These are phyloP conservation scores for Ctenochaetus hawaiiensis DNA, from an alignment of 2,797 vertebrate genomes.

Conservation along the genomic window DNA sequence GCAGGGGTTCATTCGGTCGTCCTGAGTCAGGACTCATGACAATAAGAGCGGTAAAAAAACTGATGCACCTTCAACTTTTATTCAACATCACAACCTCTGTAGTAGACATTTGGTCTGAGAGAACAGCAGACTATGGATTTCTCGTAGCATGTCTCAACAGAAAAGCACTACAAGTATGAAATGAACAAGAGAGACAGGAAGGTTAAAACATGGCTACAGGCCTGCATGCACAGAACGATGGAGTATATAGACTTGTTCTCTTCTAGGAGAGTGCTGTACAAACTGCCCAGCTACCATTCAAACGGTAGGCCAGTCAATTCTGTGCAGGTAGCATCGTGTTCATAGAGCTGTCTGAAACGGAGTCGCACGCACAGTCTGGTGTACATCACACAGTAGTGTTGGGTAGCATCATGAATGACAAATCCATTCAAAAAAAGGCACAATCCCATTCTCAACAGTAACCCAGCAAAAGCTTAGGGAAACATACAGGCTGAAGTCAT, in stretches of 20 bases:
- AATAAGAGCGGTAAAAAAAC: constrained; percentile 70
- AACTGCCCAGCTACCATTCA: constrained; percentile 68
- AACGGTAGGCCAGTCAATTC: constrained; percentile 63
- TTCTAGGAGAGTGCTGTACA: constrained; percentile 75
- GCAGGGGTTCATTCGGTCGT: constrained; percentile 37
- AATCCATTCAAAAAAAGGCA: constrained; percentile 82
- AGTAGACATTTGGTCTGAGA: constrained; percentile 81
- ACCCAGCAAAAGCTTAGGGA: constrained; percentile 72
- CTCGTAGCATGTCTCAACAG: constrained; percentile 76
- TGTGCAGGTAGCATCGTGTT: constrained; percentile 60
- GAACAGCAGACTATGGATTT: constrained; percentile 80
- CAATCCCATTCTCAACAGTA: constrained; percentile 81
- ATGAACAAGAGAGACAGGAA: constrained; percentile 77
- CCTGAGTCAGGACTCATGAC: constrained; percentile 68
- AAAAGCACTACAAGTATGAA: constrained; percentile 82
- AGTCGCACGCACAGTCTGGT: constrained; percentile 66
- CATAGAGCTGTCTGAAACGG: constrained; percentile 65
- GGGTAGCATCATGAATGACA: constrained; percentile 71
- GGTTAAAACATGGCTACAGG: constrained; percentile 82
- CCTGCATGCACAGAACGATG: constrained; percentile 83
- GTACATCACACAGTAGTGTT: constrained; percentile 67
- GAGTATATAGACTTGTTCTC: constrained; percentile 71
- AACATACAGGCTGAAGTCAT: constrained; percentile 72
- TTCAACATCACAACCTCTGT: constrained; percentile 84
- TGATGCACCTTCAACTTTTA: constrained; percentile 85